Evolutionary conservation across 2,888 invertebrate species (phyloP), one percentile per base, ranked within the genome.

Genomic region (Clivina fossor): DNA sequence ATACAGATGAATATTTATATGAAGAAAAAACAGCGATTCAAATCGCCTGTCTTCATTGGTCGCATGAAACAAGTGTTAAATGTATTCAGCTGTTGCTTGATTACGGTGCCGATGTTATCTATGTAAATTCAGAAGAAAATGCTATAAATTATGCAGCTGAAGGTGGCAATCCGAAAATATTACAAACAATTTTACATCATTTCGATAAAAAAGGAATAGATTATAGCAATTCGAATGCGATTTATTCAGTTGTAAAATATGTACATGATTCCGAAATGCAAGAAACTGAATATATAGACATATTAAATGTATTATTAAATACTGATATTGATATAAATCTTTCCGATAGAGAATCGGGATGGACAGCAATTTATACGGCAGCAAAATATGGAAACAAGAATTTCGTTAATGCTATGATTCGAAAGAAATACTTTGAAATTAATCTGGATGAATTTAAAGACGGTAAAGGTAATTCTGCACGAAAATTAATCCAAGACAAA

Each of bases 101-200:
- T 54, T 70, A 79, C 48, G 83, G 83, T 56, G 85, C 83, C 0
- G 76, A 84, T 67, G 78, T 83, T 0, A 82, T 83, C 61, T 76
- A 71, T 62, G 65, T 80, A 1, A 83, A 83, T 66, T 74, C 75
- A 59, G 75, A 74, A 11, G 79, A 78, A 59, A 80, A 82, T n/a
- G 82, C 85, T 0, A 74, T 87, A 59, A 86, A 87, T 69, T 82
- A 82, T 58, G 84, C 84, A 2, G 77, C 80, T 1, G 79, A 81
- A 65, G 75, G 72, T 41, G 79, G 79, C 8, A 66, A 68, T 58
- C 64, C 60, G 20, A 40, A 76, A 33, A 77, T 77, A 5, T 64
- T 84, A 35, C 68, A 72, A 58, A 68, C 69, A 1, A 66, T 84
- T 11, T 61, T 83, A 19, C 74, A 77, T 38, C 73, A 76, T 22